A percentile compares a stretch with the other conserved stretches of the same genome.
Evolutionary conservation across 2,888 invertebrate genomes (phyloP).

Genomic region (Chorisops tibialis): DNA sequence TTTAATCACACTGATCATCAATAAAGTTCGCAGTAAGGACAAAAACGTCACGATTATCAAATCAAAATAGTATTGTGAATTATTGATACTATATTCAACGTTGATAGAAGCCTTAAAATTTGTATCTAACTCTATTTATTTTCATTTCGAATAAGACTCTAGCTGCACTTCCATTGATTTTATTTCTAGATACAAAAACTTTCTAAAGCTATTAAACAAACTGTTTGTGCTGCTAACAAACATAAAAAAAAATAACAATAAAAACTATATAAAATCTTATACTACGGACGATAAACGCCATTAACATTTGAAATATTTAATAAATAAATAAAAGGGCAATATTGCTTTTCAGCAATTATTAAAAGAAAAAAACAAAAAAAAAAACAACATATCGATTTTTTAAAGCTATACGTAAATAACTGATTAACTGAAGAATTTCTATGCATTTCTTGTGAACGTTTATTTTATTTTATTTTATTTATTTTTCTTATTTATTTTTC

Average conservation of each 20-base stretch:
- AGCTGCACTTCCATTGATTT: no score
- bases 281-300: background rate
- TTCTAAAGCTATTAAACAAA: no score
- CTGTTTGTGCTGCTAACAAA: background rate
- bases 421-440: constrained; percentile 1
- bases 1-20: no score
- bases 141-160: no score
- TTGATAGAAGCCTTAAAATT: no score
- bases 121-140: no score
- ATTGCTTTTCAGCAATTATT: constrained; percentile 1
- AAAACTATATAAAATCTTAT: constrained; percentile 5
- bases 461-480: background rate
- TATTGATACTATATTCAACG: no score
- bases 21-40: no score
- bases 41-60: no score
- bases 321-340: background rate
- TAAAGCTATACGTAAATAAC: constrained; percentile 2
- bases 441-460: background rate
- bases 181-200: no score
- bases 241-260: background rate
- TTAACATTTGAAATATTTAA: no score
- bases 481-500: background rate
- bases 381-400: background rate
- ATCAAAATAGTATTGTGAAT: no score
- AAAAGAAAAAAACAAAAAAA: background rate